Evolutionary conservation across 2,797 vertebrate species (phyloP).

Genomic region (Sphaeramia orbicularis): DNA sequence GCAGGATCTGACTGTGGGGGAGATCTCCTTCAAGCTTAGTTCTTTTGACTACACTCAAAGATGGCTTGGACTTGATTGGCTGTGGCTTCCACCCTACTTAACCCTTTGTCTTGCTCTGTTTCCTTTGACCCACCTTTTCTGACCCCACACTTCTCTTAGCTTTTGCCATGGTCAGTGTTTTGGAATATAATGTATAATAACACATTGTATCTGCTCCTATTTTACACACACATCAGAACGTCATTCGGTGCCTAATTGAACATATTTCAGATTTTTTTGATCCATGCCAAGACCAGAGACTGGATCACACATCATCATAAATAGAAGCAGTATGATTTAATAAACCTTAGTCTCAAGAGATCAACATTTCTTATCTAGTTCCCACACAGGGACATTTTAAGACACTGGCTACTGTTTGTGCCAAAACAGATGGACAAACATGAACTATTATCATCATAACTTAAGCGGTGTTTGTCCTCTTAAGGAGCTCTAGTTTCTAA

Average conservation of each 20-base stretch:
- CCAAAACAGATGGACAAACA: background rate
- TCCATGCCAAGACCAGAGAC: background rate
- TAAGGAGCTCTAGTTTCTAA: too few species aligned
- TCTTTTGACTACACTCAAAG: constrained; percentile 42
- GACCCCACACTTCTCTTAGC: background rate
- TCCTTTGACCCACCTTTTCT: background rate
- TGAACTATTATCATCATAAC: too few species aligned
- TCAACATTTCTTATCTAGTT: constrained; percentile 38
- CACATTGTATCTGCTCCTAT: too few species aligned
- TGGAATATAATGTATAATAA: background rate
- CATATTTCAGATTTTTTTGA: background rate
- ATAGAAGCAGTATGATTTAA: constrained; percentile 41
- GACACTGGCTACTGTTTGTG: constrained; percentile 10
- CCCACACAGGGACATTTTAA: constrained; percentile 25
- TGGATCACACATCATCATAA: constrained; percentile 23
- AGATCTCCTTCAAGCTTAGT: constrained; percentile 48
- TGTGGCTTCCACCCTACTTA: constrained; percentile 54
- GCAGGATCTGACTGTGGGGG: constrained; percentile 30
- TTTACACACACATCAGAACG: background rate
- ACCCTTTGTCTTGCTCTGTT: constrained; percentile 59
- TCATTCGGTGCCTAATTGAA: background rate
- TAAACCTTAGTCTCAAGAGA: constrained; percentile 17
- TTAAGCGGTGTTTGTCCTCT: too few species aligned
- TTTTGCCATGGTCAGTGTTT: background rate
- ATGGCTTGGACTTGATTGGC: constrained; percentile 59